phyloP scores from a whole-genome alignment of 2,888 invertebrate species.

The Hemaris fuciformis region DNA sequence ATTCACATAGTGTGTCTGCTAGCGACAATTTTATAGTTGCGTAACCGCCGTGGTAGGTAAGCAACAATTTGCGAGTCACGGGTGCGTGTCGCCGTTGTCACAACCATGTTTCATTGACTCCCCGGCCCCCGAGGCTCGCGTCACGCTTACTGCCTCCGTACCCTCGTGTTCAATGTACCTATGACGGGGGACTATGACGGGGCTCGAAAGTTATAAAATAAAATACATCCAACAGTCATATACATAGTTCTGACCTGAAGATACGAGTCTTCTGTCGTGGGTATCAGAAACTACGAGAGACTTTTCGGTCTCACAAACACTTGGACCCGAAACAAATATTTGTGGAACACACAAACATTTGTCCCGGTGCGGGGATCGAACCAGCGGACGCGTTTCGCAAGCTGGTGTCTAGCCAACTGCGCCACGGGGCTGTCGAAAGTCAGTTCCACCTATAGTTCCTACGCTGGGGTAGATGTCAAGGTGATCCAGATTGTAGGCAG shows the following conservation, averaged over 20 bases:
- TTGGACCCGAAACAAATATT: too few species aligned
- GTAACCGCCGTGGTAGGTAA: slow-evolving; percentile 49
- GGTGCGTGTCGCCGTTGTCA: slow-evolving; percentile 67
- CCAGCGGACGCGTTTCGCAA: too few species aligned
- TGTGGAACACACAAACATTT: too few species aligned
- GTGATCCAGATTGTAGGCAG: neutral
- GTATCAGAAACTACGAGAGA: too few species aligned
- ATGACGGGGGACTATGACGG: slow-evolving; percentile 36
- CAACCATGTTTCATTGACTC: slow-evolving; percentile 47
- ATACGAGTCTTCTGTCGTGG: too few species aligned
- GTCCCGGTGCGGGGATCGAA: too few species aligned
- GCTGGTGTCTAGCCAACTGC: too few species aligned
- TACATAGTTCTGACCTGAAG: too few species aligned
- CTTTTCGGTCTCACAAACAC: too few species aligned
- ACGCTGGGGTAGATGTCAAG: slow-evolving; percentile 27
- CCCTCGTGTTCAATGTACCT: neutral
- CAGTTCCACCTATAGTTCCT: slow-evolving; percentile 34
- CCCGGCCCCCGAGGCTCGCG: slow-evolving; percentile 35
- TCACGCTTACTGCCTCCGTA: slow-evolving; percentile 48
- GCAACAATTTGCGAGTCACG: slow-evolving; percentile 66
- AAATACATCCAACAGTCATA: too few species aligned
- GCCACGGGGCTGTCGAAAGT: too few species aligned
- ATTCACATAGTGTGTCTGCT: slow-evolving; percentile 26
- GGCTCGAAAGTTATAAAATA: too few species aligned
- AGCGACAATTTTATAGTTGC: slow-evolving; percentile 69